Percentiles rank a stretch among this genome's conserved stretches.
Evolutionary conservation across 2,113 vertebrate species (phyloP).

Genomic region (Glaucomys volans): DNA sequence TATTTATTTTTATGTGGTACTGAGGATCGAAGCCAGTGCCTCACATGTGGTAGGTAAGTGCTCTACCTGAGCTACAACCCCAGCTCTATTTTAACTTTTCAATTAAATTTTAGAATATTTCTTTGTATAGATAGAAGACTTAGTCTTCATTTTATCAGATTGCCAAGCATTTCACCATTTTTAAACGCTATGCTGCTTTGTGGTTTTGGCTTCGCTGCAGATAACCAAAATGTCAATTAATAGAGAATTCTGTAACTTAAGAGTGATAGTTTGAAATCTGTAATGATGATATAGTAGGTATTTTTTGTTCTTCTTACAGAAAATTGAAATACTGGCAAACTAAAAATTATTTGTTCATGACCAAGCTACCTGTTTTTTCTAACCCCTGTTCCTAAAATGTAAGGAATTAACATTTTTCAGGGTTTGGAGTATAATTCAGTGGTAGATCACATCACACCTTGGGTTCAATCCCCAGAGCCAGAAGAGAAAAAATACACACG

Average conservation of each 20-base stretch:
- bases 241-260: background rate
- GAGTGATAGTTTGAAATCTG: background rate
- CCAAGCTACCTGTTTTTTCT: background rate
- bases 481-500: background rate
- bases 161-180: background rate
- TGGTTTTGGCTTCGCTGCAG: conserved; percentile 6
- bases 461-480: background rate
- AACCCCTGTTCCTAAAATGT: background rate
- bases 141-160: no score
- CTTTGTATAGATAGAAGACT: no score
- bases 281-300: background rate
- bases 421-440: background rate
- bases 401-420: background rate
- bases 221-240: conserved; percentile 4
- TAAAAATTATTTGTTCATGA: conserved; percentile 13
- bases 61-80: no score
- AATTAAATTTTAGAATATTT: conserved; percentile 12
- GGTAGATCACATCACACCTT: background rate
- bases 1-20: no score
- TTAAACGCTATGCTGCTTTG: background rate
- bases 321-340: conserved; percentile 13
- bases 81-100: background rate
- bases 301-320: conserved; percentile 24
- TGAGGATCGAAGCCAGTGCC: no score
- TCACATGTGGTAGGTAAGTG: no score